Evolutionary conservation across 2,113 vertebrate species (phyloP).

Genomic region (Ancistrus triradiatus): DNA sequence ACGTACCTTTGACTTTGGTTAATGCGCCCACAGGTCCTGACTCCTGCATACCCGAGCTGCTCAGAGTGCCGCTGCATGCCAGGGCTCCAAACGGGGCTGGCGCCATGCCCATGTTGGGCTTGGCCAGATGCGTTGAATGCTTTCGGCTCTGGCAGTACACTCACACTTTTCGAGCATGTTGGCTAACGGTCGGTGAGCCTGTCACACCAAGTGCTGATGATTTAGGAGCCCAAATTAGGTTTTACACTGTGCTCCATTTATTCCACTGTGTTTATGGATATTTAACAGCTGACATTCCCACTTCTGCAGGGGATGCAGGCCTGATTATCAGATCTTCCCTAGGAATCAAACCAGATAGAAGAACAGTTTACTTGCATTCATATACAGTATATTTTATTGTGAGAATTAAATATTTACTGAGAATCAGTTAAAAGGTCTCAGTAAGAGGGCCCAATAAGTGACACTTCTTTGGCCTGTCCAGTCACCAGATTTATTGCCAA

Average conservation of each 20-base stretch:
- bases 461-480: too few species aligned
- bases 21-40: constrained; percentile 59
- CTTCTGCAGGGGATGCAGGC: constrained; percentile 23
- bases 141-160: constrained; percentile 72
- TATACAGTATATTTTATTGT: background rate
- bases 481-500: too few species aligned
- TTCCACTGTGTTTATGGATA: constrained; percentile 58
- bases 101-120: constrained; percentile 76
- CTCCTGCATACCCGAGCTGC: constrained; percentile 54
- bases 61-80: constrained; percentile 63
- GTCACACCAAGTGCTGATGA: constrained; percentile 74
- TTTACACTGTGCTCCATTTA: constrained; percentile 71
- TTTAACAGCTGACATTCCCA: constrained; percentile 59
- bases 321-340: constrained; percentile 20
- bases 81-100: constrained; percentile 67
- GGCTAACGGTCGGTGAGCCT: constrained; percentile 61
- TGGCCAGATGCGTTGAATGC: constrained; percentile 73
- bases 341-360: constrained; percentile 33
- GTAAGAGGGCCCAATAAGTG: too few species aligned
- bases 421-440: too few species aligned
- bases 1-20: constrained; percentile 63
- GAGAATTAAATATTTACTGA: too few species aligned
- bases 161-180: constrained; percentile 65
- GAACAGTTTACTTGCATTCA: constrained; percentile 25
- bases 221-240: constrained; percentile 72